Evolutionary conservation across 2,888 invertebrate species (phyloP).

Genomic region (Melieria crassipennis): DNA sequence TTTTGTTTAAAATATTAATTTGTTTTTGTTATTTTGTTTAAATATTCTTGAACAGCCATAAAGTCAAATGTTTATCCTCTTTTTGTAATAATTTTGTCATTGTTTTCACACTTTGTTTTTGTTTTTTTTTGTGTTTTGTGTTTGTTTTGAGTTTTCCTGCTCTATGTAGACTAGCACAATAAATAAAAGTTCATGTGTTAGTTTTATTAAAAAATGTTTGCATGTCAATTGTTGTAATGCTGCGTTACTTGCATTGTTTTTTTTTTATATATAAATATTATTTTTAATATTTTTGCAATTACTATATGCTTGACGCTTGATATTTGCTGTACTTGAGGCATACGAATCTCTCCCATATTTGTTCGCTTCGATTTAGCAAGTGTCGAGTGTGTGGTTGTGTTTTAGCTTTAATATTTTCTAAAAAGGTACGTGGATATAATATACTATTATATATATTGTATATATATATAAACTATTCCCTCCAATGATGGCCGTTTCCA

Average conservation of each 20-base stretch:
- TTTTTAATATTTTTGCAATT: constrained; percentile 22
- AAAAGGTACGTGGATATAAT: constrained; percentile 48
- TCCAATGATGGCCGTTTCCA: too few relatives aligned
- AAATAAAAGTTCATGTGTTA: too few relatives aligned
- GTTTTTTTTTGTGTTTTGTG: constrained; percentile 24
- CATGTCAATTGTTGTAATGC: too few relatives aligned
- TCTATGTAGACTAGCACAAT: background rate
- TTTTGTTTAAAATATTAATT: constrained; percentile 36
- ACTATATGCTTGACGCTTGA: background rate
- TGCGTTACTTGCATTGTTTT: constrained; percentile 17
- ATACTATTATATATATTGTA: constrained; percentile 3
- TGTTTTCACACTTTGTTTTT: constrained; percentile 23
- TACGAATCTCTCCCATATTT: too few relatives aligned
- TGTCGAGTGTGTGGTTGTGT: too few relatives aligned
- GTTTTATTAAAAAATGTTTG: too few relatives aligned
- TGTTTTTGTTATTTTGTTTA: constrained; percentile 35
- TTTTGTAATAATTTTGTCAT: constrained; percentile 23
- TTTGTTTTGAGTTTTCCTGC: constrained; percentile 14
- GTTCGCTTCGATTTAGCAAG: too few relatives aligned
- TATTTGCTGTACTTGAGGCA: too few relatives aligned
- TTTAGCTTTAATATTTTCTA: constrained; percentile 19
- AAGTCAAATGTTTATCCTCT: constrained; percentile 57
- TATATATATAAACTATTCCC: background rate
- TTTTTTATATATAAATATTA: constrained; percentile 13
- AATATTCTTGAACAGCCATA: constrained; percentile 61